A percentile compares a stretch with the other conserved stretches of the same genome.
Evolutionary conservation across 35 echinoderm and acorn worm genomes (phyloP).

Genomic region (Apostichopus parvimensis): DNA sequence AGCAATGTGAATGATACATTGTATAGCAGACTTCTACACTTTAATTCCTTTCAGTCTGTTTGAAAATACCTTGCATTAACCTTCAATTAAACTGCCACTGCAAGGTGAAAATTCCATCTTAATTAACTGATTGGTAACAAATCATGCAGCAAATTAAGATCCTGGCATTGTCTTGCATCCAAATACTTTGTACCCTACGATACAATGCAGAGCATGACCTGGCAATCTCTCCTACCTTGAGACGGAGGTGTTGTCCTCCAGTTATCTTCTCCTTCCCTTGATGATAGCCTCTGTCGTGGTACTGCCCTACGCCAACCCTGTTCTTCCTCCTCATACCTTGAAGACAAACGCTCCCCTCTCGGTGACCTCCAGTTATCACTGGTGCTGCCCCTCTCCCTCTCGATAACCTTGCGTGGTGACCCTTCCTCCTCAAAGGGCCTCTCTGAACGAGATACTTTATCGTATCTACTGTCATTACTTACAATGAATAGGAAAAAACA

Average conservation of each 20-base stretch:
- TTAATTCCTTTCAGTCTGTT: too few species aligned
- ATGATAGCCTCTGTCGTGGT: constrained; percentile 35
- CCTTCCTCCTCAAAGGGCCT: constrained; percentile 74
- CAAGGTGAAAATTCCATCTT: too few species aligned
- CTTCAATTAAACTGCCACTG: too few species aligned
- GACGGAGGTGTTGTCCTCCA: constrained; percentile 64
- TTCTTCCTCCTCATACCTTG: constrained; percentile 76
- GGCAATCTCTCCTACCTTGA: background rate
- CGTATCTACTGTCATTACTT: constrained; percentile 56
- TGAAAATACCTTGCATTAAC: too few species aligned
- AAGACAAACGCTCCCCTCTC: constrained; percentile 45
- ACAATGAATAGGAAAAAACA: too few species aligned
- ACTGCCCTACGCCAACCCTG: constrained; percentile 64
- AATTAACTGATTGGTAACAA: too few species aligned
- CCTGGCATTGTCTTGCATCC: too few species aligned
- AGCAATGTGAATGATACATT: too few species aligned
- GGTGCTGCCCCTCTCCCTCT: constrained; percentile 81
- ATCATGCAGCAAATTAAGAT: too few species aligned
- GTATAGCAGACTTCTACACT: too few species aligned
- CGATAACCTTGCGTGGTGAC: constrained; percentile 76
- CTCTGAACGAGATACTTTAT: constrained; percentile 54
- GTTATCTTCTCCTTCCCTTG: constrained; percentile 73
- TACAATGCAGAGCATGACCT: background rate
- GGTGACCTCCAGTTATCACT: constrained; percentile 95
- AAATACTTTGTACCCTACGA: too few species aligned